Evolutionary conservation across 2,888 invertebrate genomes (phyloP).

Genomic region (Drosophila meridionalis): DNA sequence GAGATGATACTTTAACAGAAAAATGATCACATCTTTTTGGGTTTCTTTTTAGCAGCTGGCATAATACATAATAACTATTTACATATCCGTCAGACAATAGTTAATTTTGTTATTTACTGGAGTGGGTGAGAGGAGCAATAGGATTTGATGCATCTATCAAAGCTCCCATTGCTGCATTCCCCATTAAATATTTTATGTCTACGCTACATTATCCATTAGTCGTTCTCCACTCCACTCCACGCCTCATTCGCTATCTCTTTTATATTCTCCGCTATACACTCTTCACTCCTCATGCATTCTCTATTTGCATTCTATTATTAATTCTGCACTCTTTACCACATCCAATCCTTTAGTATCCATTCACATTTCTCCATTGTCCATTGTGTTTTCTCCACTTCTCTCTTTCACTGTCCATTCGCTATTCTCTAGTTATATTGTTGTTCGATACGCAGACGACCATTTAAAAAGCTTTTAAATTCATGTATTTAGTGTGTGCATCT

Average conservation of each 20-base stretch:
- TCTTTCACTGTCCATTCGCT: not conserved
- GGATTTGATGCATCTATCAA: not conserved
- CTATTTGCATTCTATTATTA: not conserved
- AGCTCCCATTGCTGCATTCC: not conserved
- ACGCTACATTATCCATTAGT: not conserved
- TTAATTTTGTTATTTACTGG: constrained; percentile 3
- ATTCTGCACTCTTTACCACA: not conserved
- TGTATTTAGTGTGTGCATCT: constrained; percentile 20
- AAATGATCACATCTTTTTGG: constrained; percentile 30
- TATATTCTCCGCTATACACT: not conserved
- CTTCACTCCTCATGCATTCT: not conserved
- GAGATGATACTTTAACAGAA: constrained; percentile 25
- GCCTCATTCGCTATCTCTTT: not conserved
- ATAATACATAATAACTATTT: constrained; percentile 37
- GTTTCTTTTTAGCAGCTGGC: constrained; percentile 37
- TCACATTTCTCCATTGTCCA: not conserved
- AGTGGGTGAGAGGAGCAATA: not conserved
- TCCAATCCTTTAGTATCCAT: not conserved
- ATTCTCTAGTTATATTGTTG: not conserved
- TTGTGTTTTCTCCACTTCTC: not conserved
- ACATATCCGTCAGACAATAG: constrained; percentile 31
- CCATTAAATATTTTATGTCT: not conserved
- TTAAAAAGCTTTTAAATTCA: constrained; percentile 10
- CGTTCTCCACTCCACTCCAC: not conserved
- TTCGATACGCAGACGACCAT: constrained; percentile 3